Conservation (phyloP, 1,140 invertebrate genomes). For the Drosophila neocordata region DNA sequence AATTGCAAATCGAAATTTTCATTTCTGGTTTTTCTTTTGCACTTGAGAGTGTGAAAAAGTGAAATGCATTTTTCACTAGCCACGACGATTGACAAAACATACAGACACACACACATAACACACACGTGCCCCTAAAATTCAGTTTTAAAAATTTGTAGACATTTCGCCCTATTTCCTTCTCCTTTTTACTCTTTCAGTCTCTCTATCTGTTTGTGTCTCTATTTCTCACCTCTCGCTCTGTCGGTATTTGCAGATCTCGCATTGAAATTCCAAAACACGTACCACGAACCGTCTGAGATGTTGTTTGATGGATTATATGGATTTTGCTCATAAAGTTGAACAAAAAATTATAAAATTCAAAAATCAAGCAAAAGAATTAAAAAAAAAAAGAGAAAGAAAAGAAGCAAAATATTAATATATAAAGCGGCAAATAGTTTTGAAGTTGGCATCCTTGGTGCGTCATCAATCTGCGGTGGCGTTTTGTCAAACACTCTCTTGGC, state of each 20-base stretch:
- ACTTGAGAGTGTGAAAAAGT: conserved; percentile 8
- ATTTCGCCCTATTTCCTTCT: not conserved
- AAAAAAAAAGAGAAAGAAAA: conserved; percentile 12
- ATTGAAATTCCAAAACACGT: conserved; percentile 78
- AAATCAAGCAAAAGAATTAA: conserved; percentile 25
- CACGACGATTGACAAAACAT: not conserved
- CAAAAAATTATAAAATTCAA: conserved; percentile 27
- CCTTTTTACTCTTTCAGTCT: not conserved
- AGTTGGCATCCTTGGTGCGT: conserved; percentile 35
- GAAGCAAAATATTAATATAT: conserved; percentile 28
- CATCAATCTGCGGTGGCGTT: conserved; percentile 75
- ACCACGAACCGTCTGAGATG: conserved; percentile 68
- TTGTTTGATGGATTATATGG: conserved; percentile 81
- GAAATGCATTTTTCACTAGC: not conserved
- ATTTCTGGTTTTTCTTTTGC: conserved; percentile 30
- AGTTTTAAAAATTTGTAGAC: not conserved
- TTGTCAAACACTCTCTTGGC: conserved; percentile 64
- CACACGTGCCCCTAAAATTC: conserved; percentile 15
- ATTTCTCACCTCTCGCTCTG: too few species aligned
- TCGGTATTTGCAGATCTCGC: conserved; percentile 46
- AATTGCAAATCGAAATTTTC: conserved; percentile 17
- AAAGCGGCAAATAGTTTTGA: conserved; percentile 73
- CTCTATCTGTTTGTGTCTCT: conserved; percentile 1
- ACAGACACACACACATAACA: not conserved
- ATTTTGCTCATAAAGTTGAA: conserved; percentile 75